Evolutionary conservation across 2,888 invertebrate genomes (phyloP), one percentile per base, ranked within the genome.

Genomic region (Chloroclystis v-ata): DNA sequence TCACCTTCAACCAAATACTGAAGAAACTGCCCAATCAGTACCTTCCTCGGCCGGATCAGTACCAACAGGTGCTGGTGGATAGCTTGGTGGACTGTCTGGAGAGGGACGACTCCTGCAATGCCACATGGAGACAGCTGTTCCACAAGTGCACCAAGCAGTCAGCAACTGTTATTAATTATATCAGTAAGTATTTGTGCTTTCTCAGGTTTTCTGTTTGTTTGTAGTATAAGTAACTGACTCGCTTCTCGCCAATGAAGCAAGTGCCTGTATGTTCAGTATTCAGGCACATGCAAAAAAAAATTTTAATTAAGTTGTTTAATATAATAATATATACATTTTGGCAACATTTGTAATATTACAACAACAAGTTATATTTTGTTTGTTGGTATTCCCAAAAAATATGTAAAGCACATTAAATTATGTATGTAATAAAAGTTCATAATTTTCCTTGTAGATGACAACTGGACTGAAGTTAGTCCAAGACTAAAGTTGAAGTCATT

Each of bases 81-180:
- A 88, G 90, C 55, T 72, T 94, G 33, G 76, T 91, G 4, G 88
- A 89, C 50, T 92, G 93, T 65, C 78, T 94, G 29, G 72, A 72
- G 14, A 79, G 81, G 40, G 93, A 94, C 57, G 89, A 89, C 52
- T 90, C 90, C 0, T 91, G 92, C 61, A 92, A 92, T 59, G 89
- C 89, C 37, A 87, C 89, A 0, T 94, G 94, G 94, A 88, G 89
- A 61, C 92, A 92, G 60, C 73, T 92, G 39, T 93, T 94, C 75
- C 78, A 89, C 24, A 92, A 91, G 65, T 89, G 93, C 64, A 84
- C 91, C 13, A 86, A 89, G 48, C 91, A 92, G 63, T 92, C 93
- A 12, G 91, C 92, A 28, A 82, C 91, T 13, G 74, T 94, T 37
- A 81, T 94, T 26, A 87, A 86, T 52, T 89, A 85, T 43, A 49